Evolutionary conservation across 2,113 vertebrate genomes (phyloP), one percentile per base, ranked within the genome.

Genomic region (Cebidichthys violaceus): DNA sequence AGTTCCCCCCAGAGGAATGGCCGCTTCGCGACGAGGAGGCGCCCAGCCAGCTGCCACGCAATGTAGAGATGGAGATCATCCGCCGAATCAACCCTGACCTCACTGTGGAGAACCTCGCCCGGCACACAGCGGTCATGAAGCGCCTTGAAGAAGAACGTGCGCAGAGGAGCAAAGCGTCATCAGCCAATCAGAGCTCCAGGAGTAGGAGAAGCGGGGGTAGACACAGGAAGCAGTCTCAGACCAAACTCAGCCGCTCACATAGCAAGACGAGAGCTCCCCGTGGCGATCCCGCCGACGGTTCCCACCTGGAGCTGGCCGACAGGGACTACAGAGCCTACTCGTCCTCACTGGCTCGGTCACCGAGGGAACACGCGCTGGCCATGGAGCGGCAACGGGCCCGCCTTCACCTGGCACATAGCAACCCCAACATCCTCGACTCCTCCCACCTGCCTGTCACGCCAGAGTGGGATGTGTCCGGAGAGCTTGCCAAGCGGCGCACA

Each of bases 1-100:
- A 99, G 90, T 99, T 99, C 80, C 98, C 98, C 66, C 98, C 98
- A 0, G 97, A 98, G 85, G 98, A 99, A 92, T 99, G 98, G 98
- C 98, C 98, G 0, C 95, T 99, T 43, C 94, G 97, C 3, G 98
- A 99, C 0, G 98, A 99, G 90, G 98, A 99, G 88, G 96, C 92
- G 0, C 97, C 97, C 18, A 97, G 95, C n/a, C 96, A 97, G 74
- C 96, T 99, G 85, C 98, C 98, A 0, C 95, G 97, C 71, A 97
- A 99, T 1, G 96, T 99, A 71, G 98, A 99, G 86, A 98, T 99
- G 97, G 98, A 99, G 75, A 98, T 99, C 79, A 99, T 99, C 75
- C 95, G 97, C 75, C 96, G 98, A 13, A 99, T 99, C 85, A 99
- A 99, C 94, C 98, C 98, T 1, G 98, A 99, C 92, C 91, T 99